Base-by-base conservation (phyloP, 2,888 invertebrate species). In the Cremastinae sp. region DNA sequence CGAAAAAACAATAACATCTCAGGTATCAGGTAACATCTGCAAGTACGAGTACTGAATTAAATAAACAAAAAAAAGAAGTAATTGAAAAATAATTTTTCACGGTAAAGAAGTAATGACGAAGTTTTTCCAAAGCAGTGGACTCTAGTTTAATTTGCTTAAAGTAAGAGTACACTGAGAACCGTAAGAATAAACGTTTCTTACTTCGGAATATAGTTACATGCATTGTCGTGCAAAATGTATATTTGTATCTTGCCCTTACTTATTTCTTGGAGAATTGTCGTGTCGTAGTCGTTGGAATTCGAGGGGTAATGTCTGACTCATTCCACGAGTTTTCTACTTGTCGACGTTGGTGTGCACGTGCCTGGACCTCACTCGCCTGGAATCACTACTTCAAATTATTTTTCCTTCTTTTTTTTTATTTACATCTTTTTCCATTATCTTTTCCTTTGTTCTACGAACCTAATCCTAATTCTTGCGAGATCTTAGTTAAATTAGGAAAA, bases 261-360 rank as follows among this genome's bases (percentile, higher is more conserved):
- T 56, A n/a, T 39, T 7, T n/a, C 43, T 41, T 14, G 47, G 35
- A 47, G 61, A 61, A 47, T 47, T 61, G 28, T 28, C 47, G 37
- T 14, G 20, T 37, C 55, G 55, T 55, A 9, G 51, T 22, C 51
- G 35, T 39, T 37, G 18, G 39, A 64, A 64, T 37, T 39, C 20
- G 51, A 51, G 51, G n/a, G 37, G 20, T 47, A 51, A 64, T 51
- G 64, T 64, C 64, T 64, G 64, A 64, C 64, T 64, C 51, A 14
- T 64, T 64, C 20, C 64, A 18, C 35, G 64, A 39, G 14, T 64
- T 14, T 64, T 39, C 64, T 64, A 64, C 64, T 51, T 10, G 35
- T 39, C 7, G 47, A 16, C 37, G 35, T 28, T 18, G 47, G 28
- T 47, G 35, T 45, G 35, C 49, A 35, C 47, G 12, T 47, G 20